Evolutionary conservation across 2,113 vertebrate species (phyloP).

Genomic region (Danionella cerebrum): DNA sequence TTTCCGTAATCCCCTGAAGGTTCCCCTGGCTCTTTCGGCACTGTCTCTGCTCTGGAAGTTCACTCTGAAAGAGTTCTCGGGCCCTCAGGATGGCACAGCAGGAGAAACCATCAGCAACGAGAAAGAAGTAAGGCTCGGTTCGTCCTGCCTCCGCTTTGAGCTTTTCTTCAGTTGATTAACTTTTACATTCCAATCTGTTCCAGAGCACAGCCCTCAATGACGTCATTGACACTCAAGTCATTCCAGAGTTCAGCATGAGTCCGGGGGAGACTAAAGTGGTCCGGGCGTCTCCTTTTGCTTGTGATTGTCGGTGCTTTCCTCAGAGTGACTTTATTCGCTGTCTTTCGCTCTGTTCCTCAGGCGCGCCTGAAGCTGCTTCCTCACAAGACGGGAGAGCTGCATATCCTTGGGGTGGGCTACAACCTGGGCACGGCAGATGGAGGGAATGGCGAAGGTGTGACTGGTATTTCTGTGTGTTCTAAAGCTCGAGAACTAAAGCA

Average conservation of each 20-base stretch:
- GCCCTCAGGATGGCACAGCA: constrained; percentile 50
- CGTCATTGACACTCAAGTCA: constrained; percentile 81
- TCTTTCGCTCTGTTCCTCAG: constrained; percentile 50
- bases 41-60: constrained; percentile 92
- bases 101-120: constrained; percentile 71
- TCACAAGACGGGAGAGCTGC: constrained; percentile 85
- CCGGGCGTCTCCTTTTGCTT: constrained; percentile 34
- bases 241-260: constrained; percentile 80
- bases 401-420: constrained; percentile 88
- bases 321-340: background rate
- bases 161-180: background rate
- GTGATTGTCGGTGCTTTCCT: background rate
- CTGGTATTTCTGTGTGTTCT: background rate
- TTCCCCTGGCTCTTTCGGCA: constrained; percentile 80
- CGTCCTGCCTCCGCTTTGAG: background rate
- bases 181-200: constrained; percentile 18
- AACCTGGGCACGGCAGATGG: constrained; percentile 78
- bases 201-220: constrained; percentile 62
- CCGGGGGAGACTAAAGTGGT: constrained; percentile 91
- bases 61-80: constrained; percentile 64
- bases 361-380: constrained; percentile 92
- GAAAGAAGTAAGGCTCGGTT: constrained; percentile 44
- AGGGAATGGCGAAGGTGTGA: constrained; percentile 68
- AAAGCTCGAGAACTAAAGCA: too few relatives aligned
- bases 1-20: constrained; percentile 90